Conservation (phyloP, 2,888 invertebrate genomes). For the Eristalis intricaria region DNA sequence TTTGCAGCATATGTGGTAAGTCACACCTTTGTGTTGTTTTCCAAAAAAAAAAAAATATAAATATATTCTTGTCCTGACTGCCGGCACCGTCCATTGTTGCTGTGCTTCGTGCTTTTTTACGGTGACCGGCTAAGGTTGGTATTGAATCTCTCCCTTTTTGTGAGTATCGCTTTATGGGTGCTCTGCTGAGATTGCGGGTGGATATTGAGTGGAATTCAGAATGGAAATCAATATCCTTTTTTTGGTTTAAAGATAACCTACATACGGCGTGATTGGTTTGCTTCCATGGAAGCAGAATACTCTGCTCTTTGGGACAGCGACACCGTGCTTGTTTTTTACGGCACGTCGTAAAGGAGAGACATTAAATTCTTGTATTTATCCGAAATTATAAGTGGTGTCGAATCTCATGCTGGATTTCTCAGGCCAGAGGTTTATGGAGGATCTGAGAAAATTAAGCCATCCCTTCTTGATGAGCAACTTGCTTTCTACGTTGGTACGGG, state of each 20-base stretch:
- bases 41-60: not conserved
- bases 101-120: not conserved
- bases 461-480: too few relatives aligned
- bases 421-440: too few relatives aligned
- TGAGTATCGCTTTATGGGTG: not conserved
- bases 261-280: not conserved
- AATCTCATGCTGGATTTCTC: too few relatives aligned
- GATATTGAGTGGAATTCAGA: not conserved
- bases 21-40: conserved; percentile 43
- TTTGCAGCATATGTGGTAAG: conserved; percentile 70
- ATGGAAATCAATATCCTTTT: not conserved
- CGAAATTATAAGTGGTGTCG: too few relatives aligned
- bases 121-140: not conserved
- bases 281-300: not conserved
- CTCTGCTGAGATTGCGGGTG: not conserved
- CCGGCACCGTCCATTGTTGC: not conserved
- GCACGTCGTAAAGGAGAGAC: too few relatives aligned
- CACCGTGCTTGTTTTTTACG: too few relatives aligned
- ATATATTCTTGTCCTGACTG: not conserved
- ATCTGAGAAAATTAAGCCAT: too few relatives aligned
- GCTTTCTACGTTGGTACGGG: too few relatives aligned
- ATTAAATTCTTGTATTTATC: too few relatives aligned
- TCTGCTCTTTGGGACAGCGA: not conserved
- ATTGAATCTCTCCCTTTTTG: not conserved
- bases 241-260: not conserved